Conservation (phyloP, 2,888 invertebrate genomes). For the Eristalis pertinax region DNA sequence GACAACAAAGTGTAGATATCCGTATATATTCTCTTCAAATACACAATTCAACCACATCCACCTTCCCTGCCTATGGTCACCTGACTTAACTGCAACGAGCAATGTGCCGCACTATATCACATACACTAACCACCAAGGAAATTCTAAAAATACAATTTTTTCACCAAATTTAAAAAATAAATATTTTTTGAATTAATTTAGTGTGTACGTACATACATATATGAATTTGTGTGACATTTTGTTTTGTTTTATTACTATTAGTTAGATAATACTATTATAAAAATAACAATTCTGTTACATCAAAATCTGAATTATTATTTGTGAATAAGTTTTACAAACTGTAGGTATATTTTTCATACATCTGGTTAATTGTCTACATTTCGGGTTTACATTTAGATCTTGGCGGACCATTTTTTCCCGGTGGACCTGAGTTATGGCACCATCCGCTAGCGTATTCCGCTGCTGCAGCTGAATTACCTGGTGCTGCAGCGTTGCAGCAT, state of each 20-base stretch:
- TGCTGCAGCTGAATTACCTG: slow-evolving; percentile 91
- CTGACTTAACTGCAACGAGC: slow-evolving; percentile 46
- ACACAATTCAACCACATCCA: slow-evolving; percentile 58
- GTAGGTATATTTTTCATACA: not conserved
- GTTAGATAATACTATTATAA: slow-evolving; percentile 7
- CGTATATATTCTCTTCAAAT: not conserved
- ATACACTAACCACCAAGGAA: slow-evolving; percentile 63
- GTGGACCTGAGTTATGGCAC: slow-evolving; percentile 96
- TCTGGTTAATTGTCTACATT: not conserved
- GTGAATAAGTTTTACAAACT: not conserved
- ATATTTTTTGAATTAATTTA: slow-evolving; percentile 26
- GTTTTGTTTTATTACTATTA: slow-evolving; percentile 11
- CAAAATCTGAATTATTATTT: slow-evolving; percentile 17
- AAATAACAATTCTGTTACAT: slow-evolving; percentile 6
- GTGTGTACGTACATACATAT: slow-evolving; percentile 16
- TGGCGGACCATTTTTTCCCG: slow-evolving; percentile 97
- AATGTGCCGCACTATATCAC: slow-evolving; percentile 71
- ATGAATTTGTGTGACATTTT: slow-evolving; percentile 2
- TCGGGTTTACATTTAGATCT: slow-evolving; percentile 86
- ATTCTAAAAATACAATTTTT: slow-evolving; percentile 21
- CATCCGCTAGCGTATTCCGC: slow-evolving; percentile 92
- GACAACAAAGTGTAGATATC: no score
- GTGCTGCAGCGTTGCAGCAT: slow-evolving; percentile 90
- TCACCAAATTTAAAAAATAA: slow-evolving; percentile 8
- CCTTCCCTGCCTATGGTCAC: slow-evolving; percentile 41